Evolutionary conservation across 2,888 invertebrate species (phyloP).

Genomic region (Agriotes lineatus): DNA sequence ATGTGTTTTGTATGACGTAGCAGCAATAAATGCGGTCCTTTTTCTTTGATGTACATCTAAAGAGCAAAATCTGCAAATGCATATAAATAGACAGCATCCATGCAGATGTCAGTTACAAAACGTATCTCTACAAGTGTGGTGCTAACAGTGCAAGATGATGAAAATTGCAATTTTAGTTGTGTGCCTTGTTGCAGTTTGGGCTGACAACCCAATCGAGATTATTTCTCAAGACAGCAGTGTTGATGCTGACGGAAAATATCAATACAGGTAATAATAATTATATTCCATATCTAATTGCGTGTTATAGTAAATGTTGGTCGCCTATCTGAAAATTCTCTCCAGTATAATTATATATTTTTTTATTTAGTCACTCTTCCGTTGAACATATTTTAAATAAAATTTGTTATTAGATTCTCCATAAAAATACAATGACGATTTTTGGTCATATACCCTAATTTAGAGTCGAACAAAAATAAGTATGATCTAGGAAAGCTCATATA

Average conservation of each 20-base stretch:
- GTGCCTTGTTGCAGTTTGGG: constrained; percentile 32
- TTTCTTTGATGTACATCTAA: constrained; percentile 23
- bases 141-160: constrained; percentile 64
- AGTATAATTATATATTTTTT: no score
- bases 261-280: no score
- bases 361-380: no score
- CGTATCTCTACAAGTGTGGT: constrained; percentile 1
- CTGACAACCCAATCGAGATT: constrained; percentile 55
- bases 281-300: no score
- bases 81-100: constrained; percentile 19
- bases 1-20: constrained; percentile 30
- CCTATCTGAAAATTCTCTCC: no score
- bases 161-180: constrained; percentile 58
- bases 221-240: constrained; percentile 69
- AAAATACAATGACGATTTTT: no score
- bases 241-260: constrained; percentile 69
- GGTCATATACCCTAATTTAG: no score
- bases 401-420: no score
- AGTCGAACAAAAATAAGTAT: no score
- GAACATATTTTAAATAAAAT: no score
- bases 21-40: constrained; percentile 22
- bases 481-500: no score
- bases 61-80: constrained; percentile 23
- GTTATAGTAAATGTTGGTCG: no score
- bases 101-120: constrained; percentile 9